Base-by-base conservation (phyloP, 2,888 invertebrate species). In the Magallana nippona region DNA sequence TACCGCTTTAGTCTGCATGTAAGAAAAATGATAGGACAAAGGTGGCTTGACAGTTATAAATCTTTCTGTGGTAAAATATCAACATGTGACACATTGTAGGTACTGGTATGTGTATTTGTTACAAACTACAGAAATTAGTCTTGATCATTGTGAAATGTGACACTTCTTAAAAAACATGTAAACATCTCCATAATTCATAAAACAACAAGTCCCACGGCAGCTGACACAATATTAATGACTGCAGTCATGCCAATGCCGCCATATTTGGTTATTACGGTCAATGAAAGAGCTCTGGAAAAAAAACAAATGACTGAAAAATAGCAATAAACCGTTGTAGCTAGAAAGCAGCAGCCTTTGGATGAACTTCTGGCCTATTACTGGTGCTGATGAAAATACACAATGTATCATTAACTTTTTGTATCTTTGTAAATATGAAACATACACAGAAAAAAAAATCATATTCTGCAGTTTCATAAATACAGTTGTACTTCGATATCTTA, bases 21-120 rank as follows among this genome's bases (percentile, higher is more conserved):
- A 44, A 44, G 44, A 44, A 0, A 44, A 44, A 44, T 44, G 44
- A 44, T 44, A 10, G 44, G 44, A 44, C 44, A 44, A 10, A 44
- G 44, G 44, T 44, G 44, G 44, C 44, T 44, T 44, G 44, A 44
- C 15, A 22, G 32, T 1, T 71, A 22, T 71, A 71, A 71, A 11
- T 71, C 71, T 71, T 19, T 27, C 10, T 60, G 17, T 19, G 22
- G 22, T 22, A 22, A 27, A 13, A 19, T 11, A 22, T 22, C 62
- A 0, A 27, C 27, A n/a, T 63, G 22, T 63, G 19, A 62, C 8
- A 62, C 1, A 62, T 19, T 62, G n/a, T 62, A 15, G 22, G 62
- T 62, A 62, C n/a, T 62, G n/a, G 62, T 62, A 71, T 22, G 71
- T 71, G 71, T 71, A 71, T 71, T 32, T 71, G 32, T 71, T 71